phyloP scores from a whole-genome alignment of 1,140 invertebrate species.

The Pseudobourletiella spinata region DNA sequence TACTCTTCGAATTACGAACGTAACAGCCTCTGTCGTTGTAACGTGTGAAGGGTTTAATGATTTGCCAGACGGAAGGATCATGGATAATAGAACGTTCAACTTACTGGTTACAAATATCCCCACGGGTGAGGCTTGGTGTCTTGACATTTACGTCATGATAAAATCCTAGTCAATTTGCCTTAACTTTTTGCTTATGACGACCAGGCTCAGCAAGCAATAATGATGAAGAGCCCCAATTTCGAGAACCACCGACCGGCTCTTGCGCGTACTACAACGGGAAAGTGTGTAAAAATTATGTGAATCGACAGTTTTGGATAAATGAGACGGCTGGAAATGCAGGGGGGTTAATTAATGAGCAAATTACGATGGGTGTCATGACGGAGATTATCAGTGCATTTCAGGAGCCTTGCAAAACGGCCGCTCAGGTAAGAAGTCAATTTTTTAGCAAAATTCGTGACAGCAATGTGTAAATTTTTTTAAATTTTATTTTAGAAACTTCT shows the following conservation, averaged over 20 bases:
- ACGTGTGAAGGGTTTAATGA: slow-evolving; percentile 28
- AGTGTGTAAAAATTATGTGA: slow-evolving; percentile 72
- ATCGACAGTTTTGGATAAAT: slow-evolving; percentile 73
- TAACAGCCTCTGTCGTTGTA: slow-evolving; percentile 20
- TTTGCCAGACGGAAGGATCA: background rate
- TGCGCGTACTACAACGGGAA: slow-evolving; percentile 82
- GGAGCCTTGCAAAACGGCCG: slow-evolving; percentile 72
- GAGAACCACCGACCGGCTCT: slow-evolving; percentile 49
- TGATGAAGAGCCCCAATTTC: slow-evolving; percentile 31
- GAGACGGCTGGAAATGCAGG: slow-evolving; percentile 54
- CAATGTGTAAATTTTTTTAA: too few relatives aligned
- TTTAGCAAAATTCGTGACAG: too few relatives aligned
- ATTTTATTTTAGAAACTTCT: slow-evolving; percentile 59
- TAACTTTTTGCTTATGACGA: too few relatives aligned
- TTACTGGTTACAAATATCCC: slow-evolving; percentile 33
- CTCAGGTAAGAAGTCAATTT: slow-evolving; percentile 69
- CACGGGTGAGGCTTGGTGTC: background rate
- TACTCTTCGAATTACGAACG: slow-evolving; percentile 30
- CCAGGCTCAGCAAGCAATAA: slow-evolving; percentile 2
- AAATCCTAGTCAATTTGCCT: too few relatives aligned
- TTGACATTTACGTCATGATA: too few relatives aligned
- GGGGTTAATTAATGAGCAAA: slow-evolving; percentile 72
- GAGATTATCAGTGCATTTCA: slow-evolving; percentile 68
- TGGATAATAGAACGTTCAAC: slow-evolving; percentile 12
- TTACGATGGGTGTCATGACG: slow-evolving; percentile 68